A percentile compares a stretch with the other conserved stretches of the same genome.
Conservation (phyloP, 2,113 vertebrate genomes). For the Falcunculus frontatus region DNA sequence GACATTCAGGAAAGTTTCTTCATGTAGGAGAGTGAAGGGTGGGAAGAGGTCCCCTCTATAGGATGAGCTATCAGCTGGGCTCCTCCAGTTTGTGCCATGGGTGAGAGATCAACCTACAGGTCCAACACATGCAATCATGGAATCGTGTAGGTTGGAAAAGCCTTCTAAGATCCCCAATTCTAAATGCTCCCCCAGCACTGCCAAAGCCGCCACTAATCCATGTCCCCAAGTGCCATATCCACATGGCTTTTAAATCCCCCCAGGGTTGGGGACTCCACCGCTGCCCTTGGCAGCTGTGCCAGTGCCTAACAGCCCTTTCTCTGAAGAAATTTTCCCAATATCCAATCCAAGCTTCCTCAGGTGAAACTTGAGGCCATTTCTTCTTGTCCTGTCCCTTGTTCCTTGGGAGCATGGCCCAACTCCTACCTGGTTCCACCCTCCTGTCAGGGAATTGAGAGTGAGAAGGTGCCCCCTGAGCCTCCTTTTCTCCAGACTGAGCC, state of each 20-base stretch:
- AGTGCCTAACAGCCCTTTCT: not conserved
- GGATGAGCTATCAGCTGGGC: not conserved
- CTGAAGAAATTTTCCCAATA: not conserved
- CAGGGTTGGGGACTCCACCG: accelerated
- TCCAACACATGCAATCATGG: not conserved
- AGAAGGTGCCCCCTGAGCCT: not conserved
- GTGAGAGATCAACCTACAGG: not conserved
- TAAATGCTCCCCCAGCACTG: not conserved
- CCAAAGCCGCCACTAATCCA: not conserved
- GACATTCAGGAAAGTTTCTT: not conserved
- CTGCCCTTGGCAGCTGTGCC: not conserved
- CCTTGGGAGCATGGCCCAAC: accelerated
- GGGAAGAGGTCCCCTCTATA: not conserved
- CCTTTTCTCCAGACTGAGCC: not conserved
- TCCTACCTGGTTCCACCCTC: not conserved
- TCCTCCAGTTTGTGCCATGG: accelerated
- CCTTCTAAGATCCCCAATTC: not conserved
- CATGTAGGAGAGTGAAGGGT: not conserved
- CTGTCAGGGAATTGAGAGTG: not conserved
- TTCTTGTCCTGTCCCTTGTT: not conserved
- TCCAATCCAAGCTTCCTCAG: not conserved
- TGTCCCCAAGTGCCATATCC: not conserved
- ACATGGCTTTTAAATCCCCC: not conserved
- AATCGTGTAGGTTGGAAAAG: not conserved
- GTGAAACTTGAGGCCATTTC: not conserved